phyloP scores from a whole-genome alignment of 2,113 vertebrate genomes.

The Vulpes vulpes region DNA sequence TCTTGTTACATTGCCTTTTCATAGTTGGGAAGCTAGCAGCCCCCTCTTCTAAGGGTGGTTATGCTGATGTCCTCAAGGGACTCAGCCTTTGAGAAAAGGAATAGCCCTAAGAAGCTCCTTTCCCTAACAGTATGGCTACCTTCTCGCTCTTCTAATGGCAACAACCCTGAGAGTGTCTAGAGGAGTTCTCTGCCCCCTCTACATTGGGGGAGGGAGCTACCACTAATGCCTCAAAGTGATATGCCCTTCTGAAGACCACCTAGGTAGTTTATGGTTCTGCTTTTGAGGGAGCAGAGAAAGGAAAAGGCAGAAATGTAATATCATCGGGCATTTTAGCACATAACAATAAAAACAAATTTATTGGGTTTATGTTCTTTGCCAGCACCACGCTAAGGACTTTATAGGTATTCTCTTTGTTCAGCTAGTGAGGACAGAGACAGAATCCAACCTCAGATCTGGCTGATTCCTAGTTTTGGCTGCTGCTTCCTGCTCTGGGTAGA shows the following conservation, averaged over 20 bases:
- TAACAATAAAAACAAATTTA: background rate
- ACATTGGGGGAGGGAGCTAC: background rate
- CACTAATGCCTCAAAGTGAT: background rate
- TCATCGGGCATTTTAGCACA: background rate
- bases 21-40: background rate
- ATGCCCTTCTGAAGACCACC: background rate
- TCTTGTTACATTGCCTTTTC: background rate
- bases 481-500: background rate
- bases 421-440: background rate
- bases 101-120: background rate
- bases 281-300: background rate
- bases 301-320: background rate
- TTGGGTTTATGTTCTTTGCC: background rate
- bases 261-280: background rate
- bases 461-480: background rate
- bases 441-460: background rate
- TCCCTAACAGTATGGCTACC: background rate
- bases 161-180: background rate
- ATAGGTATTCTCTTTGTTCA: background rate
- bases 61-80: background rate
- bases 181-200: background rate
- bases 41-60: background rate
- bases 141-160: background rate
- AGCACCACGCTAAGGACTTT: background rate
- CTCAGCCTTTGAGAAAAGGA: background rate